Evolutionary conservation across 2,797 vertebrate genomes (phyloP).

Genomic region (Typhlichthys subterraneus): DNA sequence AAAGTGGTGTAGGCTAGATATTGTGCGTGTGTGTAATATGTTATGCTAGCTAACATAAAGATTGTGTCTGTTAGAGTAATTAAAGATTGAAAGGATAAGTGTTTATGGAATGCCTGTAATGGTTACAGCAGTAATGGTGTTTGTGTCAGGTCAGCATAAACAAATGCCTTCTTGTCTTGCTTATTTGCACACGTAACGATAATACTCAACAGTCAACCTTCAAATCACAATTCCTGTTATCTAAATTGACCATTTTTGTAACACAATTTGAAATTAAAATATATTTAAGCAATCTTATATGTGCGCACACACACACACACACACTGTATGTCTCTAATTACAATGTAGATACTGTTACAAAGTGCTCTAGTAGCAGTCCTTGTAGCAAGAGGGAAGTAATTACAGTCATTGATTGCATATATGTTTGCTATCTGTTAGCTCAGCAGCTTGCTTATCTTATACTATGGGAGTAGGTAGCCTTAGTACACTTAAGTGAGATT

Average conservation of each 20-base stretch:
- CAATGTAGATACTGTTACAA: constrained; percentile 16
- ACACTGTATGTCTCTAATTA: constrained; percentile 15
- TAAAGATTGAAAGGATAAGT: too few relatives aligned
- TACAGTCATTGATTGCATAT: constrained; percentile 62
- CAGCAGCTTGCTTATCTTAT: constrained; percentile 17
- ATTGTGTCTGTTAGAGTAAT: too few relatives aligned
- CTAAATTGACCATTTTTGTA: not conserved
- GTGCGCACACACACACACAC: constrained; percentile 1
- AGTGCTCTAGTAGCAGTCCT: constrained; percentile 46
- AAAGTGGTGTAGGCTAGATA: too few relatives aligned
- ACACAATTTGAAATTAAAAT: not conserved
- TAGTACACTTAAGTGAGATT: constrained; percentile 18
- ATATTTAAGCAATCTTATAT: not conserved
- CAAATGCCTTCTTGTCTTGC: not conserved
- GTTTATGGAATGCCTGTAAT: constrained; percentile 13
- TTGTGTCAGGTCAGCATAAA: constrained; percentile 42
- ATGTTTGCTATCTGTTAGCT: constrained; percentile 52
- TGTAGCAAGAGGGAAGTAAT: constrained; percentile 48
- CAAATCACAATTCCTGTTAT: constrained; percentile 8
- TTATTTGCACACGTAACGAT: not conserved
- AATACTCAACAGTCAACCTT: not conserved
- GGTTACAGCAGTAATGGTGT: constrained; percentile 42
- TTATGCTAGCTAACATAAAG: not conserved
- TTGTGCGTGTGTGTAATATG: not conserved
- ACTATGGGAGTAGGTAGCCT: not conserved